Evolutionary conservation across 2,113 vertebrate genomes (phyloP), one percentile per base, ranked within the genome.

Genomic region (Lutjanus erythropterus): DNA sequence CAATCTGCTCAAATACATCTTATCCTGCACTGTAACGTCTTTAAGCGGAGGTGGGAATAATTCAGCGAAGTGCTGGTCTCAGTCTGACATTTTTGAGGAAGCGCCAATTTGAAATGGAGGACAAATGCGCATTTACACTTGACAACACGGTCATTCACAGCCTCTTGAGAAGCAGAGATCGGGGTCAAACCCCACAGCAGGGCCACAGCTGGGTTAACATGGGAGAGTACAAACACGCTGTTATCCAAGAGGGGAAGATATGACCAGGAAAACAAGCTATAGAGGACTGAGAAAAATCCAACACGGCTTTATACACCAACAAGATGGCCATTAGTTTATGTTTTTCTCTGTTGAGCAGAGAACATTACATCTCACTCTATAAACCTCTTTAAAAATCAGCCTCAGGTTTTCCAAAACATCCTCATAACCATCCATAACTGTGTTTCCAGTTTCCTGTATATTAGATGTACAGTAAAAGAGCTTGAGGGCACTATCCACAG

Each of bases 71-170:
- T 1, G 3, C 19, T 60, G 35, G 29, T 65, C 31, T 77, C 62
- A 29, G 47, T 3, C 23, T 42, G 77, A 80, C 55, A 58, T 80
- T 87, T 42, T 61, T 35, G 16, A 27, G 67, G 55, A 72, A 77
- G 37, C 18, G 15, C n/a, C 9, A 11, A 0, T 37, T 50, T 68
- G 14, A 82, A 59, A 50, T 8, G 9, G 37, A 50, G 16, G 18
- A 77, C 67, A 81, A 78, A 73, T 0, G 39, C 21, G 16, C 79
- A 74, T 71, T 85, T 52, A 84, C 11, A 71, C 35, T 47, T 3
- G 11, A 85, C 70, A 86, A 81, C 31, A 14, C 55, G 31, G 23
- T 60, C 68, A 82, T 86, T 86, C 65, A 83, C 29, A 29, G 55
- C 58, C 69, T 33, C 53, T 73, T 27, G 27, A 76, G 66, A 67